phyloP scores from a whole-genome alignment of 2,797 vertebrate species.

The Halcyon badia region DNA sequence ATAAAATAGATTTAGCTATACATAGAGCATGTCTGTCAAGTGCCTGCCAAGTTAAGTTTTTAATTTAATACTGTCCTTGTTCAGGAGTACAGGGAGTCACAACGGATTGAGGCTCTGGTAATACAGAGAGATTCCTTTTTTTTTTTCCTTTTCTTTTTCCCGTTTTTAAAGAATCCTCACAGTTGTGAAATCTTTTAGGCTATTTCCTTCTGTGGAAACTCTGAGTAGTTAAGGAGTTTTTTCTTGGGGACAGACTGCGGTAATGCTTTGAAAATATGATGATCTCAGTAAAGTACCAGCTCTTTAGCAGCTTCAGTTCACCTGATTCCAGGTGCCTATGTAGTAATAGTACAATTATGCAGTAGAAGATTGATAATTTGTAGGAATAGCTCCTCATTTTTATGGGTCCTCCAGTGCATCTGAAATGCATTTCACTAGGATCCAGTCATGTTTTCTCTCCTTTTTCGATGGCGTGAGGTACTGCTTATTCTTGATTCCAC shows the following conservation, averaged over 20 bases:
- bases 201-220: background rate
- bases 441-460: background rate
- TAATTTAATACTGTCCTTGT: background rate
- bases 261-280: background rate
- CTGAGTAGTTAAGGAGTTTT: background rate
- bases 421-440: background rate
- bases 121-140: background rate
- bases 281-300: background rate
- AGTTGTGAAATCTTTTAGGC: background rate
- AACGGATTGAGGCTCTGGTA: background rate
- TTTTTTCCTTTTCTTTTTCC: background rate
- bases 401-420: background rate
- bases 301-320: background rate
- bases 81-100: background rate
- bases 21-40: constrained; percentile 22
- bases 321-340: background rate
- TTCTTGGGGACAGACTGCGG: background rate
- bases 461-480: rapidly evolving
- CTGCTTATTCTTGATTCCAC: background rate
- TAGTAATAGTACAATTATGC: rapidly evolving
- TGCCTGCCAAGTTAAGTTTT: constrained; percentile 31
- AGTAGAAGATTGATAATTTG: background rate
- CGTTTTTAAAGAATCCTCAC: background rate
- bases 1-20: constrained; percentile 64
- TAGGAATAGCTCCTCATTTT: background rate